Evolutionary conservation across 2,113 vertebrate genomes (phyloP), one percentile per base, ranked within the genome.

Genomic region (Serranochromis macrocephalus): DNA sequence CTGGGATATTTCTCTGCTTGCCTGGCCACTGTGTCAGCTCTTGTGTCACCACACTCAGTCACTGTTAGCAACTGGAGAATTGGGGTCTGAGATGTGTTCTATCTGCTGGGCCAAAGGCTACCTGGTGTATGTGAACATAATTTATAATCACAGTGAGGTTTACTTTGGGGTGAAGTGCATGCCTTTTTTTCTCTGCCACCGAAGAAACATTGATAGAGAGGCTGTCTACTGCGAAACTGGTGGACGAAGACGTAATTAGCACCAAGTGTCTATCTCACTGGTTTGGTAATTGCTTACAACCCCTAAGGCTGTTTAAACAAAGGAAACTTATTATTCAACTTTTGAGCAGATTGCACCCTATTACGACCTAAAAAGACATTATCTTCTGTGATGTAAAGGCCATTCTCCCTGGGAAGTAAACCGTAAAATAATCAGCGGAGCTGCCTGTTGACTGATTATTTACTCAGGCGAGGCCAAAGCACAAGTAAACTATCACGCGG

Each of bases 271-370:
- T 94, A 89, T 95, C 95, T 94, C 87, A 85, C 78, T 12, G 49
- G 86, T 90, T 88, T 90, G 88, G 84, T 96, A 95, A 96, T 96
- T 95, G 88, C 93, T 91, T 94, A 93, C 90, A 90, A 91, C 68
- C 87, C 94, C 91, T 82, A 53, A 84, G 92, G 95, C 94, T 88
- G 88, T 94, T 94, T 88, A 85, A 93, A 94, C 90, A 94, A 94
- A 93, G 86, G 80, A 91, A 89, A 88, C 83, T 86, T 89, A 94
- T 94, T 92, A 92, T 94, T 95, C 91, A 92, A 88, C 83, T 94
- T 91, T 85, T 93, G 88, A 93, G 88, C 17, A 81, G 85, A 89
- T 86, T 85, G 80, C 83, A 88, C 63, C 82, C 85, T 88, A 88
- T 94, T 92, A 89, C 80, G 40, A 80, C 49, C 87, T 78, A 80